These are phyloP conservation scores for Columba guinea DNA, from an alignment of 2,797 vertebrate genomes.

Conservation along the genomic window DNA sequence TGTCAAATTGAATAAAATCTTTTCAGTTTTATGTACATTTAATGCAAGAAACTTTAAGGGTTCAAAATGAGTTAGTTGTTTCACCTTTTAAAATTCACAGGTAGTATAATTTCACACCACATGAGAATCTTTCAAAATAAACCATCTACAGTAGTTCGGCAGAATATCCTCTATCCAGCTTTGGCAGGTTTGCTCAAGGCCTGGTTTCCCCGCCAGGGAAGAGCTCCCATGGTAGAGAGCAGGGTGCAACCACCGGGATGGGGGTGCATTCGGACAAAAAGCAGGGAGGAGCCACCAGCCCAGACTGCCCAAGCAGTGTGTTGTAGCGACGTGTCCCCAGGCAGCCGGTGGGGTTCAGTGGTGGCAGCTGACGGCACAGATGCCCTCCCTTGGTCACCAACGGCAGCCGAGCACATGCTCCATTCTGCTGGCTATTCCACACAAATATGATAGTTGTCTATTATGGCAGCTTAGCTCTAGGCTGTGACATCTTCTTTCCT, in stretches of 20 bases:
- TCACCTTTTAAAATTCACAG: neutral
- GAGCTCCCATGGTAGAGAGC: neutral
- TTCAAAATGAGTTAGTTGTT: neutral
- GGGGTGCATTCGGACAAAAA: neutral
- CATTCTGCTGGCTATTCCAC: fast-evolving
- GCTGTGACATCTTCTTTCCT: neutral
- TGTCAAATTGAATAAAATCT: neutral
- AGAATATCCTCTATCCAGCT: neutral
- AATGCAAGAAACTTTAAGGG: neutral
- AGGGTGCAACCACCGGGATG: neutral
- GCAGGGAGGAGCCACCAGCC: neutral
- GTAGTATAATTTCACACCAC: neutral
- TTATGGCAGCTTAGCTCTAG: neutral
- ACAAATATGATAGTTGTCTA: neutral
- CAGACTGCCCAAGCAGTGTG: neutral
- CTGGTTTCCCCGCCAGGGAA: neutral
- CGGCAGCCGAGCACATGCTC: fast-evolving
- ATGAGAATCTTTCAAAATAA: neutral
- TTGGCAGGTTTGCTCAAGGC: neutral
- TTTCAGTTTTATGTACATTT: neutral
- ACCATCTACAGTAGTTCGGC: neutral
- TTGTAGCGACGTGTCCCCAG: fast-evolving
- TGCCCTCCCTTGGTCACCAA: neutral
- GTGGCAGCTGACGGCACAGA: neutral
- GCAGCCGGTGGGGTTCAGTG: neutral